phyloP scores from a whole-genome alignment of 2,888 invertebrate species.

The Orchestes rusci region DNA sequence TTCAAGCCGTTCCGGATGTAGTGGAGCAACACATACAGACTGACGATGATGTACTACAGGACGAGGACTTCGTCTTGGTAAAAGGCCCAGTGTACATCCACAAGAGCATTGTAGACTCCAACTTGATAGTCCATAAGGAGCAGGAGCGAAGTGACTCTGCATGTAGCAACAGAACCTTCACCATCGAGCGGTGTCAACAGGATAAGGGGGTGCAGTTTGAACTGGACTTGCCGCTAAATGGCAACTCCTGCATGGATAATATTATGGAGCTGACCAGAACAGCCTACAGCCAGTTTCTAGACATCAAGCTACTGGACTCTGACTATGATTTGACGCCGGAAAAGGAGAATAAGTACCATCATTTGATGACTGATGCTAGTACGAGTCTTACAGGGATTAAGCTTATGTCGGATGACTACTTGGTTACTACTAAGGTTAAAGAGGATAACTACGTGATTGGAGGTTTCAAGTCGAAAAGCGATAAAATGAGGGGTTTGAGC shows the following conservation, averaged over 20 bases:
- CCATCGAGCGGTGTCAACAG: constrained; percentile 8
- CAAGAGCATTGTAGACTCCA: constrained; percentile 24
- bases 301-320: constrained; percentile 22
- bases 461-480: too few species aligned
- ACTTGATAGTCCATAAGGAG: constrained; percentile 15
- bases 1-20: too few species aligned
- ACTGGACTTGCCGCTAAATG: constrained; percentile 7
- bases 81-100: constrained; percentile 31
- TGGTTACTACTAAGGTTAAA: background rate
- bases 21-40: too few species aligned
- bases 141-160: constrained; percentile 2
- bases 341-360: constrained; percentile 28
- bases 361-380: constrained; percentile 24
- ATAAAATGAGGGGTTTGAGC: too few species aligned
- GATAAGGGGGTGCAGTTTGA: constrained; percentile 13
- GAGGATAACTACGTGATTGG: too few species aligned
- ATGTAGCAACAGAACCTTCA: constrained; percentile 16
- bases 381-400: constrained; percentile 22
- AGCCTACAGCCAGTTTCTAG: constrained; percentile 14
- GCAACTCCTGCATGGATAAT: constrained; percentile 9
- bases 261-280: constrained; percentile 10
- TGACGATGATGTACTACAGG: constrained; percentile 37
- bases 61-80: constrained; percentile 29
- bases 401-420: constrained; percentile 16
- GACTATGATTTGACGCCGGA: constrained; percentile 32